Evolutionary conservation across 2,113 vertebrate genomes (phyloP).

Genomic region (Pollachius pollachius): DNA sequence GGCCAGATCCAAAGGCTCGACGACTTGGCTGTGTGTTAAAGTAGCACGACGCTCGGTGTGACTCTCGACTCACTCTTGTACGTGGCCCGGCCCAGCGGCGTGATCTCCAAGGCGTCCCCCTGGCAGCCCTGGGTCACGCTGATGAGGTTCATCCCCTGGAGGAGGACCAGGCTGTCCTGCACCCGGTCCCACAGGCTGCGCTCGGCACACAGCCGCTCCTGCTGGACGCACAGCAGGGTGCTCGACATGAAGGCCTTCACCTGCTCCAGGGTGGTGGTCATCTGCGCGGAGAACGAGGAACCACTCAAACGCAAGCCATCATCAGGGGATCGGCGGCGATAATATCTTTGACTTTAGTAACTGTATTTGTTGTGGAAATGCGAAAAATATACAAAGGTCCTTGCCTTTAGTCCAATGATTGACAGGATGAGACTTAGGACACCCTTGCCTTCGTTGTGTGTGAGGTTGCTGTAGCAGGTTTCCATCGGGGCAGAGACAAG

Average conservation of each 20-base stretch:
- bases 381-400: too few relatives aligned
- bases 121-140: constrained; percentile 11
- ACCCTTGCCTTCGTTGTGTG: constrained; percentile 78
- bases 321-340: background rate
- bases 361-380: too few relatives aligned
- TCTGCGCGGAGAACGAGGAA: constrained; percentile 62
- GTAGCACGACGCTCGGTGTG: too few relatives aligned
- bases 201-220: constrained; percentile 72
- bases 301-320: background rate
- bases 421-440: constrained; percentile 86
- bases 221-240: constrained; percentile 86
- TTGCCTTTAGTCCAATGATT: constrained; percentile 88
- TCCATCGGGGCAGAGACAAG: constrained; percentile 85
- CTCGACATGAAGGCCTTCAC: constrained; percentile 76
- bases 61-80: constrained; percentile 80
- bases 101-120: constrained; percentile 70
- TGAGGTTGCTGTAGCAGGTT: constrained; percentile 85
- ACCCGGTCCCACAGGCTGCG: constrained; percentile 75
- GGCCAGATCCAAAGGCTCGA: too few relatives aligned
- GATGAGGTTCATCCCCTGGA: constrained; percentile 82
- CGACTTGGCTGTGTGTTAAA: too few relatives aligned
- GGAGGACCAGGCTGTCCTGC: constrained; percentile 66
- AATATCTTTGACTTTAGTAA: too few relatives aligned
- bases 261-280: constrained; percentile 74
- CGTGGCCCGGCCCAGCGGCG: constrained; percentile 84